phyloP scores from a whole-genome alignment of 1,140 invertebrate species.

The Megathymus violae region DNA sequence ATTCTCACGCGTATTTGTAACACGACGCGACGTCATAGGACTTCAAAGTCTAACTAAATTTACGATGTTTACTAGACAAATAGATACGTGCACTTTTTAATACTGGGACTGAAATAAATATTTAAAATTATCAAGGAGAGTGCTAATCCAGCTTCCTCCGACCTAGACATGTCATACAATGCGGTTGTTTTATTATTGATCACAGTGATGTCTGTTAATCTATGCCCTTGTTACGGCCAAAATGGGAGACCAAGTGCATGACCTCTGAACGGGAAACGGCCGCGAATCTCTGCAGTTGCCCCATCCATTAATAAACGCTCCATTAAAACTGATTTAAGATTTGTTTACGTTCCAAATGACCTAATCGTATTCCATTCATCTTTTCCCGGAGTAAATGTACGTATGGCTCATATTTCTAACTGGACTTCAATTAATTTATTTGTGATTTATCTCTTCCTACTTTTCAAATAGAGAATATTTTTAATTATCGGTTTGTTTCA shows the following conservation, averaged over 20 bases:
- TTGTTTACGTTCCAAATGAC: slow-evolving; percentile 29
- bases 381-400: slow-evolving; percentile 12
- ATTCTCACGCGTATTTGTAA: not conserved
- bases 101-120: slow-evolving; percentile 50
- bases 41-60: slow-evolving; percentile 57
- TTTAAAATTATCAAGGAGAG: slow-evolving; percentile 64
- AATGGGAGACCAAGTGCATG: slow-evolving; percentile 18
- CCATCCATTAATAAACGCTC: slow-evolving; percentile 12
- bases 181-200: slow-evolving; percentile 50
- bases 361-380: slow-evolving; percentile 27
- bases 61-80: slow-evolving; percentile 58
- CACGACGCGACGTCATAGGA: slow-evolving; percentile 31
- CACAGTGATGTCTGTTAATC: slow-evolving; percentile 37
- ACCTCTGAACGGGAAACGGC: slow-evolving; percentile 11
- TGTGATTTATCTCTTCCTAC: slow-evolving; percentile 29
- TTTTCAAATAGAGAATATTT: slow-evolving; percentile 16
- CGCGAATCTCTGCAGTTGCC: slow-evolving; percentile 16
- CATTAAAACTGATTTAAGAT: slow-evolving; percentile 27
- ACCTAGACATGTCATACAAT: slow-evolving; percentile 63
- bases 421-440: slow-evolving; percentile 23
- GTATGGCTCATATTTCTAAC: slow-evolving; percentile 14
- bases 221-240: slow-evolving; percentile 36
- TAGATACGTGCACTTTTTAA: slow-evolving; percentile 55
- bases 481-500: too few species aligned
- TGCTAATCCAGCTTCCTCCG: slow-evolving; percentile 50